Evolutionary conservation across 23 tunicate genomes (phyloP), one percentile per base, ranked within the genome.

Genomic region (Diplosoma virens): DNA sequence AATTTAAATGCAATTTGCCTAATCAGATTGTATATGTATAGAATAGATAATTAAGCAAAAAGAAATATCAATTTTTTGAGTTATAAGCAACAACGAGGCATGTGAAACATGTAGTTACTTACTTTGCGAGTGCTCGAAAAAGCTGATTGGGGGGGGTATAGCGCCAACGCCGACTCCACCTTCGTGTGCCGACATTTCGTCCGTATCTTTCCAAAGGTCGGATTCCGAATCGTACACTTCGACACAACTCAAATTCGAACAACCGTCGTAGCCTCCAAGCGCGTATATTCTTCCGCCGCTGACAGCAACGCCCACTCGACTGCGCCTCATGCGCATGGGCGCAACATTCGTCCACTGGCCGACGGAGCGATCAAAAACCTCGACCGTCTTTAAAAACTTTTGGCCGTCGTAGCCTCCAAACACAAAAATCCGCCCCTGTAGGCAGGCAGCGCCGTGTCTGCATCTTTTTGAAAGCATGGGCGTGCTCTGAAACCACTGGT

Each of bases 141-240:
- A n/a, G n/a, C n/a, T n/a, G n/a, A n/a, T n/a, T n/a, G 65, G 25
- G 25, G 74, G 83, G n/a, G 93, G 91, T 5, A 95, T 68, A 7
- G 95, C 84, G n/a, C 91, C 95, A 28, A 95, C 99, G 22, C 99
- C 99, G 28, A 95, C 99, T 48, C 99, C 99, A 0, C 99, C 99
- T 32, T 95, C 99, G 41, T 95, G 99, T 47, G 86, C 91, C 81
- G 72, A 59, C 99, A 95, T 95, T 0, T 69, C 52, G 36, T 90
- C 92, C 1, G 92, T 59, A 5, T 67, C 59, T 29, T 71, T 46
- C 99, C 99, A 95, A 21, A 54, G 46, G 18, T 90, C 79, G 30
- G 34, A 68, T 33, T 95, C 92, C 0, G 95, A 84, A 47, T 88
- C 84, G 52, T 88, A 95, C 22, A 84, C 78, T 78, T 95, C 99